These are phyloP conservation scores for Pentamera pediparva DNA, from an alignment of 53 echinoderm and acorn worm genomes.

Conservation along the genomic window DNA sequence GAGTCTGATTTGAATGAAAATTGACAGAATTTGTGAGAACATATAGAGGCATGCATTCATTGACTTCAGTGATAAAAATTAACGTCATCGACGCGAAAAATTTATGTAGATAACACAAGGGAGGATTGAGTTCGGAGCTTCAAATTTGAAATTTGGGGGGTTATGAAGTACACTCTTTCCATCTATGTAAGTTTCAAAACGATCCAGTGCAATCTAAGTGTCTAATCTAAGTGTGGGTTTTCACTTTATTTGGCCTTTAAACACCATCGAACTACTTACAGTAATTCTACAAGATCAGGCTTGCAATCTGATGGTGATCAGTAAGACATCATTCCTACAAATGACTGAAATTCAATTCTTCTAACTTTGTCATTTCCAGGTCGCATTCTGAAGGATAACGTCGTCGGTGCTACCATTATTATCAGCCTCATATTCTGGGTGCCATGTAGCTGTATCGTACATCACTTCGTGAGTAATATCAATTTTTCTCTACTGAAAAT, in stretches of 20 bases:
- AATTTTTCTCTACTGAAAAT: background rate
- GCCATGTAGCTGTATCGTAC: constrained; percentile 90
- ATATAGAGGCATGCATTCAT: no score
- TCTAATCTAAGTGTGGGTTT: background rate
- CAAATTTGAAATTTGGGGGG: no score
- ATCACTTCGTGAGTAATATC: constrained; percentile 73
- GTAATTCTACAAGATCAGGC: background rate
- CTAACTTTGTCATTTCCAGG: constrained; percentile 28
- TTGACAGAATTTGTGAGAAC: no score
- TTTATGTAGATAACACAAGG: no score
- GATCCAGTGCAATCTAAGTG: no score
- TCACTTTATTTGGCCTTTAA: background rate
- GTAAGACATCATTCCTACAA: no score
- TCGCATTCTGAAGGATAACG: constrained; percentile 88
- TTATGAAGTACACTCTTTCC: no score
- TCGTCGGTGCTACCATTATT: constrained; percentile 85
- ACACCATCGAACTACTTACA: background rate
- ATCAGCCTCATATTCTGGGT: constrained; percentile 91
- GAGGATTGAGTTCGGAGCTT: no score
- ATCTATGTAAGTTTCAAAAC: no score
- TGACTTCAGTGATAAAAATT: no score
- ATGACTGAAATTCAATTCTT: background rate
- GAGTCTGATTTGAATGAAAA: no score
- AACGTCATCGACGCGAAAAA: no score
- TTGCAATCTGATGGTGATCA: background rate